These are phyloP conservation scores for Hydractinia symbiolongicarpus DNA, from an alignment of 30 jellyfish, hydroid and myxozoan species.

Conservation along the genomic window DNA sequence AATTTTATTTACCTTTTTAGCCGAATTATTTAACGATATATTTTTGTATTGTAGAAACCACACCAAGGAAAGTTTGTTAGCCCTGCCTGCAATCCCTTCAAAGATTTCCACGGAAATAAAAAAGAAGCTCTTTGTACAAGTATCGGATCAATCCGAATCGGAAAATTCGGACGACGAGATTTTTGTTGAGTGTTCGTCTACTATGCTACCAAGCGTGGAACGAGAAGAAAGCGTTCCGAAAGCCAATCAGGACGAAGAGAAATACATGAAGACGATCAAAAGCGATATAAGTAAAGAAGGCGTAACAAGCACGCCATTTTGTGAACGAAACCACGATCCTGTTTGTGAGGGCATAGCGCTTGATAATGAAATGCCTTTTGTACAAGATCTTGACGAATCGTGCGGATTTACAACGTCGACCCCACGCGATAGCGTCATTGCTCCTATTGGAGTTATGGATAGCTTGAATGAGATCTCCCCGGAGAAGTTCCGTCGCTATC, in stretches of 20 bases:
- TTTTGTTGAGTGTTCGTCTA: slow-evolving; percentile 9
- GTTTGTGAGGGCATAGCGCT: no score
- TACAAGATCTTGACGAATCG: background rate
- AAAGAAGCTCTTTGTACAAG: background rate
- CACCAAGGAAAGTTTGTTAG: background rate
- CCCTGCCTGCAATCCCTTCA: slow-evolving; percentile 11
- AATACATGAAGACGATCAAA: background rate
- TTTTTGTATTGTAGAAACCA: background rate
- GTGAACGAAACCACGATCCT: background rate
- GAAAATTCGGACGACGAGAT: background rate
- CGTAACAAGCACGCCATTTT: background rate
- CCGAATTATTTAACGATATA: no score
- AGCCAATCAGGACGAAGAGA: slow-evolving; percentile 1
- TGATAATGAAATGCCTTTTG: background rate
- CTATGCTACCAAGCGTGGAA: background rate
- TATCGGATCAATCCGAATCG: background rate
- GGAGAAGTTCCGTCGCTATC: background rate
- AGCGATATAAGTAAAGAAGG: background rate
- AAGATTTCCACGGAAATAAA: background rate
- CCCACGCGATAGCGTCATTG: background rate
- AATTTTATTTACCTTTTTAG: no score
- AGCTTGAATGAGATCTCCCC: background rate
- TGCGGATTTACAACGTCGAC: background rate
- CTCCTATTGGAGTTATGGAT: background rate
- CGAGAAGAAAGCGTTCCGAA: slow-evolving; percentile 14